Evolutionary conservation across 1,140 invertebrate species (phyloP), one percentile per base, ranked within the genome.

Genomic region (Drosophila quadrilineata): DNA sequence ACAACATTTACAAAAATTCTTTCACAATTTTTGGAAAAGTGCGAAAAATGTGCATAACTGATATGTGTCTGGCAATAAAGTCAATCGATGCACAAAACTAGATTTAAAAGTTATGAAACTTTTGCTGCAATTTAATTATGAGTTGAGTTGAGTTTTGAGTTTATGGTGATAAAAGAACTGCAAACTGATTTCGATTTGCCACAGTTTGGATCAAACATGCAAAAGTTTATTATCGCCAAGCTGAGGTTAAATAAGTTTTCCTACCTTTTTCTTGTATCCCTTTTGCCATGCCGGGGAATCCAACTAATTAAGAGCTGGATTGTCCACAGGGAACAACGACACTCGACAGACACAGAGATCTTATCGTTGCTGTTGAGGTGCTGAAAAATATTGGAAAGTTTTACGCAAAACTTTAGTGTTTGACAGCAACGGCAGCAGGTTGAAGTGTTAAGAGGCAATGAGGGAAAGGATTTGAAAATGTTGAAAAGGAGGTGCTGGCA

Each of bases 331-430:
- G 50, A 45, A 6, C 49, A 28, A 53, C 22, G n/a, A n/a, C n/a
- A n/a, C n/a, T n/a, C n/a, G n/a, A 58, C 58, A 14, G 48, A 72
- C 58, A 73, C 54, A 65, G 36, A 76, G 79, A 84, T 84, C 79
- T 77, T 84, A 84, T 85, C 77, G 53, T 38, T 58, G 41, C 64
- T 70, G 79, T 53, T 57, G 65, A 84, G 79, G 77, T 84, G 77
- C 73, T 84, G 79, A 77, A 84, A 79, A 84, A 85, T 82, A 82
- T 84, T 84, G 71, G 77, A 84, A 84, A 84, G 41, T 84, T 84
- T 84, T 80, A 53, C 60, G 29, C 49, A 48, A 82, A 84, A 84
- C 43, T 84, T 82, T 77, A 69, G 41, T 73, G 73, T 84, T 82
- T 84, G 79, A 85, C 63, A 71, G 63, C 53, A 10, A 50, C 16